Evolutionary conservation across 2,888 invertebrate genomes (phyloP).

Genomic region (Meloe dianella): DNA sequence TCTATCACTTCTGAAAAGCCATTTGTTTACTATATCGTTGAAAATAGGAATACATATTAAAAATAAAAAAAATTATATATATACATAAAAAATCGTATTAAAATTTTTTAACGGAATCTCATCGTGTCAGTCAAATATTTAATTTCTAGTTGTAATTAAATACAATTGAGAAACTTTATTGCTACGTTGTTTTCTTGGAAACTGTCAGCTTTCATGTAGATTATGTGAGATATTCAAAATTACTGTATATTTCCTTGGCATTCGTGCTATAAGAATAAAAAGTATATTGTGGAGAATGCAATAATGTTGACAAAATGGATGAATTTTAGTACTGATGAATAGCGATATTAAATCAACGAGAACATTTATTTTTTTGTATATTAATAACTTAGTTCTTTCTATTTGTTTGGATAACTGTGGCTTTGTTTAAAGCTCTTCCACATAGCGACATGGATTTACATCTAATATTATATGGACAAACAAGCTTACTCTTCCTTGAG

Average conservation of each 20-base stretch:
- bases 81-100: neutral
- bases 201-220: neutral
- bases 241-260: neutral
- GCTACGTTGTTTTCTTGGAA: neutral
- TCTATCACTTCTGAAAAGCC: neutral
- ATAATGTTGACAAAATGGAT: too few species aligned
- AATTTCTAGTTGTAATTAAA: neutral
- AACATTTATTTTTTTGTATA: too few species aligned
- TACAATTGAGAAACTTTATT: neutral
- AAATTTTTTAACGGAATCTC: neutral
- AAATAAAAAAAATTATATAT: neutral
- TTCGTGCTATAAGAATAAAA: neutral
- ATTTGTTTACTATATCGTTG: neutral
- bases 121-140: neutral
- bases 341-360: too few species aligned
- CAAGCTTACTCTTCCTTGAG: too few species aligned
- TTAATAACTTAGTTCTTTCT: too few species aligned
- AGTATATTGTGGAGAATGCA: too few species aligned
- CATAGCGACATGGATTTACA: too few species aligned
- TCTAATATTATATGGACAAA: too few species aligned
- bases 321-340: too few species aligned
- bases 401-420: too few species aligned
- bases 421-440: too few species aligned
- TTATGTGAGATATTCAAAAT: neutral
- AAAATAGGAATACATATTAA: neutral